Conservation (phyloP, 1,140 invertebrate genomes). For the Pteromalus puparum region DNA sequence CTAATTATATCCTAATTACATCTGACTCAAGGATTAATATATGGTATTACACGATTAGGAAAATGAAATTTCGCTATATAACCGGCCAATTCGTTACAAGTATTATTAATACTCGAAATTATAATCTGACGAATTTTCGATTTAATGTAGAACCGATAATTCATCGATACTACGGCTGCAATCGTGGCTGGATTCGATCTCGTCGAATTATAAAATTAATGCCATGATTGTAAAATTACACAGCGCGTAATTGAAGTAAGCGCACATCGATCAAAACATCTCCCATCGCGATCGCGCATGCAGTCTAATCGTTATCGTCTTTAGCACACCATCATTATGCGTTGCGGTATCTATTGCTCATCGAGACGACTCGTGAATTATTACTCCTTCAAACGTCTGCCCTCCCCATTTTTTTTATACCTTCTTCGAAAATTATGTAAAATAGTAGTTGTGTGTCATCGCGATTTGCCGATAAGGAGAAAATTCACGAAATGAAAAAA, state of each 20-base stretch:
- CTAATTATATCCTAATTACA: neutral
- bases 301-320: neutral
- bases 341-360: neutral
- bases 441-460: no score
- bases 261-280: neutral
- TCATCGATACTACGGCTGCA: no score
- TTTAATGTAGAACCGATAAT: no score
- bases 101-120: no score
- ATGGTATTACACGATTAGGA: neutral
- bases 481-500: no score
- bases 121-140: no score
- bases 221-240: neutral
- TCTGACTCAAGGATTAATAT: neutral
- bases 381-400: neutral
- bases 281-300: neutral
- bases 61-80: neutral
- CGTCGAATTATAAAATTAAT: neutral
- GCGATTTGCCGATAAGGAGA: no score
- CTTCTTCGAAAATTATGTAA: no score
- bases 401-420: no score
- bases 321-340: neutral
- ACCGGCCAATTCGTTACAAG: no score
- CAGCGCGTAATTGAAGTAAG: neutral
- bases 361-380: neutral
- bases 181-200: neutral